phyloP scores from a whole-genome alignment of 2,888 invertebrate genomes.

The Hirtodrosophila histrioides region DNA sequence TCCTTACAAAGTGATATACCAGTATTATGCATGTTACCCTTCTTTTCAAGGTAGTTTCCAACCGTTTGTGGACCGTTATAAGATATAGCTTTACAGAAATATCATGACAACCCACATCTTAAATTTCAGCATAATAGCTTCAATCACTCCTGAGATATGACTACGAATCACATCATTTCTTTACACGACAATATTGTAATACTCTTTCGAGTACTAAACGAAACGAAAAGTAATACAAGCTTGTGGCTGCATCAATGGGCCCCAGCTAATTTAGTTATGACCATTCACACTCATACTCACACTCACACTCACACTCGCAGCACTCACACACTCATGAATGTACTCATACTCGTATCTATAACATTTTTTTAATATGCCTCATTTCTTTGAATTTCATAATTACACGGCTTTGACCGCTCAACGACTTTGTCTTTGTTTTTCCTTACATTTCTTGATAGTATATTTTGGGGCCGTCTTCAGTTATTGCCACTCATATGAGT shows the following conservation, averaged over 20 bases:
- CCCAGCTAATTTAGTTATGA: conserved; percentile 58
- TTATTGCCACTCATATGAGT: conserved; percentile 41
- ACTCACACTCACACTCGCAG: no score
- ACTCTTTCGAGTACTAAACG: background rate
- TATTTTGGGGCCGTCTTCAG: conserved; percentile 45
- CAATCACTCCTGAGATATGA: no score
- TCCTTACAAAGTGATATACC: no score
- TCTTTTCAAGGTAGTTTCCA: no score
- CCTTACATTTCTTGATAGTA: background rate
- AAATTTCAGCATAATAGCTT: no score
- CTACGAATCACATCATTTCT: no score
- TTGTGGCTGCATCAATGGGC: conserved; percentile 26
- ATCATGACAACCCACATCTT: no score
- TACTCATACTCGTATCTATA: conserved; percentile 27
- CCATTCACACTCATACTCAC: background rate
- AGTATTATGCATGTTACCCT: no score
- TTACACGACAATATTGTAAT: conserved; percentile 6
- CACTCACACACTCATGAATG: background rate
- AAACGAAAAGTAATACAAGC: background rate
- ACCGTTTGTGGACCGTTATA: no score
- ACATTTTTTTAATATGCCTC: conserved; percentile 61
- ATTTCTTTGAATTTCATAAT: conserved; percentile 80
- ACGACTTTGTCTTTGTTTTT: conserved; percentile 53
- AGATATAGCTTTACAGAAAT: no score
- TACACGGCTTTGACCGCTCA: conserved; percentile 78